Evolutionary conservation across 2,888 invertebrate species (phyloP), one percentile per base, ranked within the genome.

Genomic region (Rhyacophila evoluta): DNA sequence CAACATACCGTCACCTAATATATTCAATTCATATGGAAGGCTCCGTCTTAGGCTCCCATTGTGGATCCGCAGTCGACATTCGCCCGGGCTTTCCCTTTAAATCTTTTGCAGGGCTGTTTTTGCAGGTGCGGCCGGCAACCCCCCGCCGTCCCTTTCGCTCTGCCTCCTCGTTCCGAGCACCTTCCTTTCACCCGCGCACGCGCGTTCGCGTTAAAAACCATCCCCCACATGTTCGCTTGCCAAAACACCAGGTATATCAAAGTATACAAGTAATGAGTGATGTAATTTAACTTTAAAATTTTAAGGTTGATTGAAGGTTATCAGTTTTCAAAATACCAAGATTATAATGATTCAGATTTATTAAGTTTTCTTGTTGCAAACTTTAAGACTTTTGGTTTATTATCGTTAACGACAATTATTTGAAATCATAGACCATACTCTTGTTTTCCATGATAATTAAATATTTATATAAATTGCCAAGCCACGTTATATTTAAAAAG

Each of bases 51-150:
- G 55, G 55, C 55, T 55, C 19, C 19, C 55, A 55, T 55, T 55
- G 55, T 55, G 19, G 55, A 55, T 10, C 19, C 55, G 55, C 55
- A 55, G 55, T 55, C 55, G 55, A 55, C 55, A 55, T 12, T 55
- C 55, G 55, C 55, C 55, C 55, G 55, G 55, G 55, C 55, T 55
- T 55, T 55, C 55, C 55, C 55, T 55, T 55, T 55, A 55, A 55
- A 55, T 55, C 55, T 55, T 55, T 55, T 19, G 55, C 55, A 55
- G 55, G 55, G 55, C 19, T 55, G 55, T 55, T 55, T 55, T 55
- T 55, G 55, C 55, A 55, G 55, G 55, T 55, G 55, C 55, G 55
- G 55, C 55, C 55, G 55, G 55, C 55, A 55, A 19, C 25, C 15
- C 39, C 55, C 55, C 55, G 19, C 55, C 25, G 55, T 19, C 55